These are phyloP conservation scores for Chiloscyllium plagiosum DNA, from an alignment of 2,113 vertebrate genomes.

Conservation along the genomic window DNA sequence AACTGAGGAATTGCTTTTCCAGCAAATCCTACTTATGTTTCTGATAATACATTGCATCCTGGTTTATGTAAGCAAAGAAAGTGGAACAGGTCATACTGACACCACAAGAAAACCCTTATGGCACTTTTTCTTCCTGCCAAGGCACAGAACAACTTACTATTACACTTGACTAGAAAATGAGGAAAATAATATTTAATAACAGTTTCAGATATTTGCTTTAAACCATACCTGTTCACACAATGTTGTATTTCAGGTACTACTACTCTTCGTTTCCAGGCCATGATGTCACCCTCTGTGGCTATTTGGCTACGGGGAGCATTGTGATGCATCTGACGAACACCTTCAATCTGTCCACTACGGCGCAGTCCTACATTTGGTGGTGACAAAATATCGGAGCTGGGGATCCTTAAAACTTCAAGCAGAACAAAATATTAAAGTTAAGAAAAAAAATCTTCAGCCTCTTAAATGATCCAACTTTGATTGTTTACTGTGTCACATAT, in stretches of 20 bases:
- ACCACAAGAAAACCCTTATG: background rate
- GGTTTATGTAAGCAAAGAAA: background rate
- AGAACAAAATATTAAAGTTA: background rate
- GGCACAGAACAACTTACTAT: background rate
- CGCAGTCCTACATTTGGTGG: slow-evolving; percentile 86
- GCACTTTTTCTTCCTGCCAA: background rate
- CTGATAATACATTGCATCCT: too few relatives aligned
- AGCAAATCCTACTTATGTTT: too few relatives aligned
- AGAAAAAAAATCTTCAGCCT: background rate
- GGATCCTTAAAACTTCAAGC: slow-evolving; percentile 68
- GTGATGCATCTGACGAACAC: slow-evolving; percentile 92
- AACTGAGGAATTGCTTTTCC: too few relatives aligned
- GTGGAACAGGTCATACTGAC: background rate
- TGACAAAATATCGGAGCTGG: slow-evolving; percentile 77
- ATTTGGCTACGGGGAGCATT: slow-evolving; percentile 91
- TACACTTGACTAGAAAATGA: background rate
- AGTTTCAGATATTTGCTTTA: background rate
- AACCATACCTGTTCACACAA: slow-evolving; percentile 67
- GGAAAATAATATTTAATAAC: background rate
- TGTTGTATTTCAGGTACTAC: slow-evolving; percentile 80
- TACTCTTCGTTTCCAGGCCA: slow-evolving; percentile 86
- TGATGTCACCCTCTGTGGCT: slow-evolving; percentile 84
- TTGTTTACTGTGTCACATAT: background rate
- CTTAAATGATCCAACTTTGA: background rate
- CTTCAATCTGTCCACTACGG: slow-evolving; percentile 90